These are phyloP conservation scores for Drosophila seclusa DNA, from an alignment of 2,888 invertebrate genomes.

Conservation along the genomic window DNA sequence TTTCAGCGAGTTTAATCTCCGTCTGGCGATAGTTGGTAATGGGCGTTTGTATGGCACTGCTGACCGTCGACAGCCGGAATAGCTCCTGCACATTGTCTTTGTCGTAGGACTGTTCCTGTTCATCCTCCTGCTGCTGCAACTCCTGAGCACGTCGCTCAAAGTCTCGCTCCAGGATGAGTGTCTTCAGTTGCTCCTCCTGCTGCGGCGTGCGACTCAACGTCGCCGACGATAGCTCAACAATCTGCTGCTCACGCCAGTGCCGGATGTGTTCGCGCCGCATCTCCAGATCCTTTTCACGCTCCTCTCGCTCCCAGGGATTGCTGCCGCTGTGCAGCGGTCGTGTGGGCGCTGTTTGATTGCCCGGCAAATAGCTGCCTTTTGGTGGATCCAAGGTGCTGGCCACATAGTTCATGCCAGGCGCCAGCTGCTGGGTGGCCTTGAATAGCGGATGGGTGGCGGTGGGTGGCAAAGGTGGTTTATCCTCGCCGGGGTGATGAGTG, in stretches of 20 bases:
- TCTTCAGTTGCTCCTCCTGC: slow-evolving; percentile 94
- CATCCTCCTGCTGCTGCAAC: slow-evolving; percentile 89
- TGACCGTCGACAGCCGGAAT: slow-evolving; percentile 84
- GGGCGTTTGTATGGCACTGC: slow-evolving; percentile 85
- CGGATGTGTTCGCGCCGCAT: slow-evolving; percentile 90
- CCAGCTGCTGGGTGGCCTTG: slow-evolving; percentile 78
- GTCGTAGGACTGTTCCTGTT: slow-evolving; percentile 83
- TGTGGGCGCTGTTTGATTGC: slow-evolving; percentile 40
- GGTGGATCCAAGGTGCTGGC: slow-evolving; percentile 91
- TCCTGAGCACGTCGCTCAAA: slow-evolving; percentile 96
- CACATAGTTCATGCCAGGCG: slow-evolving; percentile 86
- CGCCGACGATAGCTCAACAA: slow-evolving; percentile 90
- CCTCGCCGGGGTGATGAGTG: slow-evolving; percentile 61
- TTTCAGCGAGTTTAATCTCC: slow-evolving; percentile 81
- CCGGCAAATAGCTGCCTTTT: slow-evolving; percentile 89
- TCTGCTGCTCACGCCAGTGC: slow-evolving; percentile 94
- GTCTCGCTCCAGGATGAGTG: slow-evolving; percentile 96
- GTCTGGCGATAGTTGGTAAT: slow-evolving; percentile 85
- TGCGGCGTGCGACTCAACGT: slow-evolving; percentile 89
- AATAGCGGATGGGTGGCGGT: slow-evolving; percentile 90
- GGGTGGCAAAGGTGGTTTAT: slow-evolving; percentile 89
- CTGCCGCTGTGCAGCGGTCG: slow-evolving; percentile 84
- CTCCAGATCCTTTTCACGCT: slow-evolving; percentile 92
- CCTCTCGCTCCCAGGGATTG: slow-evolving; percentile 97
- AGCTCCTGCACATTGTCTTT: slow-evolving; percentile 86